Evolutionary conservation across 2,888 invertebrate species (phyloP), one percentile per base, ranked within the genome.

Genomic region (Lomographa bimaculata): DNA sequence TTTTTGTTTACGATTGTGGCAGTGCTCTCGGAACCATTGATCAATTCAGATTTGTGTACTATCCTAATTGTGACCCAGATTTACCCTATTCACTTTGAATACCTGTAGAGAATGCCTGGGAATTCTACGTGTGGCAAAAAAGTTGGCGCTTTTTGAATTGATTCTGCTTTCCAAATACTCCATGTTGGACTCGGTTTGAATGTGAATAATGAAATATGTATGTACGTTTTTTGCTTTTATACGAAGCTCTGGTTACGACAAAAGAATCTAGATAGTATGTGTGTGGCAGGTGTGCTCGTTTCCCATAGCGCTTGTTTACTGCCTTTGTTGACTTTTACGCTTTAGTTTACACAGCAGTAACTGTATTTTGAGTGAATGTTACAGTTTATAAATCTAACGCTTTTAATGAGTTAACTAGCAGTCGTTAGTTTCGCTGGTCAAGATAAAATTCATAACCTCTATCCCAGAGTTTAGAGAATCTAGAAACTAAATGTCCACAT

Each of bases 1-100:
- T 71, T 78, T 68, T 75, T 79, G 78, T 83, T 85, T 81, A 84
- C 76, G 81, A 79, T 73, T 75, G 68, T 48, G 68, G 69, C 55
- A 64, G 65, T 64, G 60, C 64, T 58, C 64, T 68, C 52, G 51
- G 60, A 61, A 62, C 53, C 46, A 37, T 42, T 46, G 27, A 52
- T 42, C 39, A 59, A 62, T 54, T 43, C 29, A 44, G 25, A 33
- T 20, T 35, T 11, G 17, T 24, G 25, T 30, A 43, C 35, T 21
- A 16, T 26, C 33, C n/a, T n/a, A n/a, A n/a, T n/a, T n/a, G n/a
- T n/a, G 26, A 7, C 24, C 17, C 16, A 32, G 28, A 33, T 40
- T 40, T 27, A 25, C 10, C 18, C 20, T 26, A 36, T 23, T 20
- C 14, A 23, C 10, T 23, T 9, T 17, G 24, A 26, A 30, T 28